Evolutionary conservation across 2,888 invertebrate species (phyloP), one percentile per base, ranked within the genome.

Genomic region (Ormyrus labotus): DNA sequence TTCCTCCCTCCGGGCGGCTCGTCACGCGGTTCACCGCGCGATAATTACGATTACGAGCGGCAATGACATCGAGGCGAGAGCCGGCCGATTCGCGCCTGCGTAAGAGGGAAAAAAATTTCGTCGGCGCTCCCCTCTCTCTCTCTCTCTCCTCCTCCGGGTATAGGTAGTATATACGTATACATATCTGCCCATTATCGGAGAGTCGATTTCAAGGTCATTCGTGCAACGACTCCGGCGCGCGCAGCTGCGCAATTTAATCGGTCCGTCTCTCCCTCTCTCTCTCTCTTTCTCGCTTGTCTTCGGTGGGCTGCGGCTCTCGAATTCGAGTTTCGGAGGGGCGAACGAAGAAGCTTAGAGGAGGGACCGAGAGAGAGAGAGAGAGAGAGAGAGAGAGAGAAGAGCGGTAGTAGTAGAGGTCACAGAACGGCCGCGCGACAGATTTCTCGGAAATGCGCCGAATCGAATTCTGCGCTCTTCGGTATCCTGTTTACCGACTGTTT

Each of bases 191-290:
- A 78, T 81, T 81, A 78, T 80, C 80, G 77, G 13, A 57, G 80
- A 80, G 80, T 79, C 80, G 73, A 82, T 82, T 82, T 80, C 83
- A 83, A 83, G 82, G 83, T 83, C 83, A 82, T 80, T 81, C 82
- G 81, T 83, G 82, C 80, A 74, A 82, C 73, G 80, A 80, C 82
- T 77, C 77, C 74, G 71, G 53, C 60, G 73, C 55, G 55, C 60
- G 80, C 74, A 81, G 70, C 81, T 82, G 82, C 78, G 83, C 83
- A 83, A 83, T 81, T 82, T 81, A 81, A 82, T 82, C 83, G 83
- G 75, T 19, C 57, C 45, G 64, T 71, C 64, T 45, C 57, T 64
- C 60, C 48, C 65, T 9, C 63, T 77, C 70, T 9, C 63, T 77
- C 70, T 53, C 63, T 53, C 57, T 55, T 65, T 13, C 19, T 19